phyloP scores from a whole-genome alignment of 2,797 vertebrate species.

The Intellagama lesueurii region DNA sequence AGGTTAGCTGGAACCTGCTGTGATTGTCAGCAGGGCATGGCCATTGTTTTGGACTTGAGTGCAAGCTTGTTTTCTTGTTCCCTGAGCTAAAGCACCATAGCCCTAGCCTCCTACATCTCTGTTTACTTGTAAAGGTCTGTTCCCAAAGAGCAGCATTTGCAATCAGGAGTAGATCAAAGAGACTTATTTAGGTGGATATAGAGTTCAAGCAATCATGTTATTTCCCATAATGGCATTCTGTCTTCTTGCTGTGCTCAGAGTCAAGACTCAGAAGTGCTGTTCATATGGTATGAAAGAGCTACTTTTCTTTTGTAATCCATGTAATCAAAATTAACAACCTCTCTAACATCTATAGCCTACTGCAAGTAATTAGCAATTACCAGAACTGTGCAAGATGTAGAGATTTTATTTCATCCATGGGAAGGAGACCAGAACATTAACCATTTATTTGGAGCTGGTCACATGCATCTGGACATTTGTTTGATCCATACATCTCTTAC shows the following conservation, averaged over 20 bases:
- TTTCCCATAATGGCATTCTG: conserved; percentile 30
- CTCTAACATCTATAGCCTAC: conserved; percentile 24
- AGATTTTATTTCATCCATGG: conserved; percentile 45
- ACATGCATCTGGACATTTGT: conserved; percentile 20
- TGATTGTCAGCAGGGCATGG: neutral
- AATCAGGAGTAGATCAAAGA: conserved; percentile 25
- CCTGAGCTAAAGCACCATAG: neutral
- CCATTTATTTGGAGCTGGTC: conserved; percentile 19
- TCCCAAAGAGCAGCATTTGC: conserved; percentile 1
- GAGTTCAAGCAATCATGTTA: conserved; percentile 17
- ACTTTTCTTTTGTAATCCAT: conserved; percentile 42
- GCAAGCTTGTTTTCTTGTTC: conserved; percentile 2
- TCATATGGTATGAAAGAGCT: conserved; percentile 35
- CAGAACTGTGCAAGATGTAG: conserved; percentile 43
- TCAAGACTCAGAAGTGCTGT: conserved; percentile 43
- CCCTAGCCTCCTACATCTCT: neutral
- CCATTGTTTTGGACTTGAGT: neutral
- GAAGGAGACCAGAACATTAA: conserved; percentile 21
- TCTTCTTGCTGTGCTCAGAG: conserved; percentile 40
- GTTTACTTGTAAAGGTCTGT: neutral
- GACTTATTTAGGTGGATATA: conserved; percentile 9
- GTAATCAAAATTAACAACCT: conserved; percentile 42
- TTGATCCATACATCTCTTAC: neutral
- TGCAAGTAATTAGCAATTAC: conserved; percentile 52
- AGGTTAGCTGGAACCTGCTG: neutral